Percentiles rank a stretch among this genome's conserved stretches.
Conservation (phyloP, 2,797 vertebrate species). For the Myripristis jacobus region DNA sequence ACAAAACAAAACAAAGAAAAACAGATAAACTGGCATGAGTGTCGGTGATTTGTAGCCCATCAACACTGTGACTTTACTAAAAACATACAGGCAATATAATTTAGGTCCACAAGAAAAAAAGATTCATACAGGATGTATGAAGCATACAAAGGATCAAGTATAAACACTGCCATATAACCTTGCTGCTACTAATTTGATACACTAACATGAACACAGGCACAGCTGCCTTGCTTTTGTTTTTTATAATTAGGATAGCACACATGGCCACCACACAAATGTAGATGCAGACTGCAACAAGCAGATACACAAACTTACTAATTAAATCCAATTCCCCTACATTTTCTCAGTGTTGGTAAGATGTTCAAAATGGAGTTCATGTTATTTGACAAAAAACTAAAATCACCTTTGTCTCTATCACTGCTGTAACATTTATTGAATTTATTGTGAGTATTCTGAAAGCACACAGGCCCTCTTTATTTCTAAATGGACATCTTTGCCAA, state of each 20-base stretch:
- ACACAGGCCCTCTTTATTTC: too few species aligned
- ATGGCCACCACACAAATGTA: neutral
- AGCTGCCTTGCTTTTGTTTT: neutral
- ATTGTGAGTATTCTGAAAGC: neutral
- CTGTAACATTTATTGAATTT: neutral
- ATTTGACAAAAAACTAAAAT: neutral
- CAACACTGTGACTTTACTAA: neutral
- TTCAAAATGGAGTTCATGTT: neutral
- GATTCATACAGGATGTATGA: too few species aligned
- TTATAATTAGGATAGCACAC: neutral
- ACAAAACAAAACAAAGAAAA: too few species aligned
- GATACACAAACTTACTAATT: neutral
- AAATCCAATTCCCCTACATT: neutral
- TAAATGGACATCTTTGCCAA: too few species aligned
- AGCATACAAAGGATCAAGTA: too few species aligned
- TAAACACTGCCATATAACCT: too few species aligned
- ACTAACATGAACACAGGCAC: too few species aligned
- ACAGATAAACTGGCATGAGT: neutral
- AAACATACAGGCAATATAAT: neutral
- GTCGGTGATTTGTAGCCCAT: neutral
- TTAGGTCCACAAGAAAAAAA: too few species aligned
- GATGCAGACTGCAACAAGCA: conserved; percentile 13
- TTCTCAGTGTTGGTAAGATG: neutral
- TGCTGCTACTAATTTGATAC: too few species aligned
- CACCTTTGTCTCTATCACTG: neutral